A percentile compares a stretch with the other conserved stretches of the same genome.
Conservation (phyloP, 2,888 invertebrate genomes). For the Drosophila robusta region DNA sequence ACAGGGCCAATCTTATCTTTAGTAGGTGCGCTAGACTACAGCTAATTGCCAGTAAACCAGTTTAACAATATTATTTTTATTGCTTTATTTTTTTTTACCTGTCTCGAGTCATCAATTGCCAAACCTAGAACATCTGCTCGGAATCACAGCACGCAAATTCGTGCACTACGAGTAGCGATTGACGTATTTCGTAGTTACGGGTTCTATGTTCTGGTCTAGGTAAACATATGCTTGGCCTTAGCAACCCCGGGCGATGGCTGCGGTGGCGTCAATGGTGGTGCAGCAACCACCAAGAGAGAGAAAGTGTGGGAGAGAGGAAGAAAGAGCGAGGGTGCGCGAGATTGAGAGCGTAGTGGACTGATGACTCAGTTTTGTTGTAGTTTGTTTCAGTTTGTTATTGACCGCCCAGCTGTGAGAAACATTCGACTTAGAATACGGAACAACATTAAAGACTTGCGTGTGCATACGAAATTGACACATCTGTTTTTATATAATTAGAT, state of each 20-base stretch:
- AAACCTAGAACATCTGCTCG: conserved; percentile 51
- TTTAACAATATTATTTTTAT: conserved; percentile 8
- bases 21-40: conserved; percentile 11
- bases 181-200: conserved; percentile 27
- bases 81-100: conserved; percentile 34
- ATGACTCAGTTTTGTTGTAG: conserved; percentile 46
- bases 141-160: conserved; percentile 38
- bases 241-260: conserved; percentile 31
- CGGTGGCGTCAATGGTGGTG: conserved; percentile 20
- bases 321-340: background rate
- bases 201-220: conserved; percentile 10
- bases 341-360: background rate
- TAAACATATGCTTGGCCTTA: conserved; percentile 38
- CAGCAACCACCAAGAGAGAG: conserved; percentile 27
- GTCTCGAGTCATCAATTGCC: conserved; percentile 1
- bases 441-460: conserved; percentile 38
- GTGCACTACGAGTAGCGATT: background rate
- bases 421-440: conserved; percentile 20
- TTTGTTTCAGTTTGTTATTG: conserved; percentile 55
- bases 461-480: conserved; percentile 39
- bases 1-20: conserved; percentile 40
- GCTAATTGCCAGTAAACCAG: conserved; percentile 11
- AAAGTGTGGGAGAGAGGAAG: background rate
- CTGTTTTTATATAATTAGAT: conserved; percentile 63
- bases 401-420: conserved; percentile 57